Conservation (phyloP, 2,888 invertebrate species). For the Rhagonycha fulva region DNA sequence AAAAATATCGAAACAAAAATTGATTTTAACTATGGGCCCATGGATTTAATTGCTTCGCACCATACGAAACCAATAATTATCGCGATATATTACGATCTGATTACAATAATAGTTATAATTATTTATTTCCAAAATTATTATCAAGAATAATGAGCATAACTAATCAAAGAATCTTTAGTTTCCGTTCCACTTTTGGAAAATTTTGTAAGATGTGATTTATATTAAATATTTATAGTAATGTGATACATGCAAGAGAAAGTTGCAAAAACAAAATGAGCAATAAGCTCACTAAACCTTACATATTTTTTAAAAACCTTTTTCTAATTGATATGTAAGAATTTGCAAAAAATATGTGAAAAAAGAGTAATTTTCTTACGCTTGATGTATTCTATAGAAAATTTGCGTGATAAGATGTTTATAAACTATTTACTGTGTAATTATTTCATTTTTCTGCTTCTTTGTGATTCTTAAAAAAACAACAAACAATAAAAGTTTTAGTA, state of each 20-base stretch:
- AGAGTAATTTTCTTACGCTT: background rate
- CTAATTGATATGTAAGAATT: background rate
- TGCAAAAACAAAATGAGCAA: background rate
- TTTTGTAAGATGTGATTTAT: background rate
- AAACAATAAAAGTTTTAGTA: background rate
- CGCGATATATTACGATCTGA: background rate
- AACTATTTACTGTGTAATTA: too few species aligned
- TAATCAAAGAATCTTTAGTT: background rate
- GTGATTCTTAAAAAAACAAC: background rate
- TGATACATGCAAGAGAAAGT: background rate
- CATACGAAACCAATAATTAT: background rate
- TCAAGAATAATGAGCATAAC: background rate
- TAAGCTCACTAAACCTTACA: background rate
- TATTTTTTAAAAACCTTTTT: background rate
- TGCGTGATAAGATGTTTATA: too few species aligned
- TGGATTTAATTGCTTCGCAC: background rate
- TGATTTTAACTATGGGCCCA: background rate
- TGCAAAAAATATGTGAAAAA: background rate
- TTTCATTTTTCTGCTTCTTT: background rate
- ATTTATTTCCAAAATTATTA: background rate
- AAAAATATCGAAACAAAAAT: background rate
- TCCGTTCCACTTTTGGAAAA: background rate
- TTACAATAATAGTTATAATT: background rate
- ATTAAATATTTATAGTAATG: background rate
- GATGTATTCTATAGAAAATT: too few species aligned